A percentile compares a stretch with the other conserved stretches of the same genome.
Evolutionary conservation across 2,797 vertebrate genomes (phyloP).

Genomic region (Enteromius fasciolatus): DNA sequence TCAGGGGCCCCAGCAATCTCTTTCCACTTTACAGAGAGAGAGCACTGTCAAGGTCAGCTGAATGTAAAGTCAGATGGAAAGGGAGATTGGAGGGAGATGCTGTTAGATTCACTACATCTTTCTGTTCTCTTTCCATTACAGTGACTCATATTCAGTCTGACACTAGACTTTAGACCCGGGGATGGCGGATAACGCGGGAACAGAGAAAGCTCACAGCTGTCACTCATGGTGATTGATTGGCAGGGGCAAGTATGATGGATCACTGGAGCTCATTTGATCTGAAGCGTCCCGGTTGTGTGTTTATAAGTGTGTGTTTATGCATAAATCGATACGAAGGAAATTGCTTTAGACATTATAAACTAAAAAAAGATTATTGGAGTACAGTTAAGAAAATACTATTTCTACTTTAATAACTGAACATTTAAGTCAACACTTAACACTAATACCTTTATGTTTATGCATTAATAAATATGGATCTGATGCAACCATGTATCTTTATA

Average conservation of each 20-base stretch:
- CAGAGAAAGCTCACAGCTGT: constrained; percentile 23
- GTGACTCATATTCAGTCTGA: constrained; percentile 30
- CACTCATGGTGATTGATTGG: constrained; percentile 40
- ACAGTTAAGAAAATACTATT: neutral
- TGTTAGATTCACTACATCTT: constrained; percentile 33
- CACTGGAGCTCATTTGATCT: constrained; percentile 31
- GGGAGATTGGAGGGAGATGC: constrained; percentile 40
- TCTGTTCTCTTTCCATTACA: constrained; percentile 32
- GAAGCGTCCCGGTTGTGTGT: constrained; percentile 7
- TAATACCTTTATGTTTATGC: too few species aligned
- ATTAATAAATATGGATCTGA: neutral
- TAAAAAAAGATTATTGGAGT: neutral
- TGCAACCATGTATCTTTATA: neutral
- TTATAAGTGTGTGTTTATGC: constrained; percentile 24
- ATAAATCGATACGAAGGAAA: neutral
- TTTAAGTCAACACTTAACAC: neutral
- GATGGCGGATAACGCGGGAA: neutral
- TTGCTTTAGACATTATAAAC: neutral
- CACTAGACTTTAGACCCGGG: constrained; percentile 27
- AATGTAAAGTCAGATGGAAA: constrained; percentile 47
- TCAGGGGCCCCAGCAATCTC: constrained; percentile 40
- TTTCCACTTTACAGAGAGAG: constrained; percentile 46
- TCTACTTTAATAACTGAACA: neutral
- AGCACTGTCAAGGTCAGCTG: constrained; percentile 35
- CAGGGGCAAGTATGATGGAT: constrained; percentile 18